Conservation (phyloP, 35 echinoderm and acorn worm species). For the Apostichopus parvimensis region DNA sequence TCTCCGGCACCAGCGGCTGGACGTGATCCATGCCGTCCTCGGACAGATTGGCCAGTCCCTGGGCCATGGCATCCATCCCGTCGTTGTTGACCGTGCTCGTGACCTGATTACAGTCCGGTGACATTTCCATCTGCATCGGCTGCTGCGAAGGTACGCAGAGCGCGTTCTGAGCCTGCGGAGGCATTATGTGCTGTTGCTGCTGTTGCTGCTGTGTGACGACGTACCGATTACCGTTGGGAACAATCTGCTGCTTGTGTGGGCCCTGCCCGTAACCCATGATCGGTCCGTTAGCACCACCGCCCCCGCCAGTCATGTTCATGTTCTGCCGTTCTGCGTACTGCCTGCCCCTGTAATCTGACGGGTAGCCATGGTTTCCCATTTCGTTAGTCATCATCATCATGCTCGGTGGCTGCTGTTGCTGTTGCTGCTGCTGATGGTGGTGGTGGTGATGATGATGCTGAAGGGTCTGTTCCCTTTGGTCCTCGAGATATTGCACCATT, state of each 20-base stretch:
- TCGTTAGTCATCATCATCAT: not conserved
- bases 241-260: slow-evolving; percentile 23
- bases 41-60: slow-evolving; percentile 76
- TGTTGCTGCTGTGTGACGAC: slow-evolving; percentile 33
- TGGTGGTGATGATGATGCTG: not conserved
- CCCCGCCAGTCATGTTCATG: slow-evolving; percentile 15
- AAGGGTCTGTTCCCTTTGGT: slow-evolving; percentile 62
- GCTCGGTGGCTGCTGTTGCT: not conserved
- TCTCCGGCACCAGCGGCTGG: slow-evolving; percentile 72
- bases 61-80: slow-evolving; percentile 75
- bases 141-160: slow-evolving; percentile 8
- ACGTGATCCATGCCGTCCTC: slow-evolving; percentile 89
- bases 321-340: not conserved
- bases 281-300: not conserved
- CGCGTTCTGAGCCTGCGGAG: not conserved
- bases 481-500: slow-evolving; percentile 65
- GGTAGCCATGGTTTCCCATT: slow-evolving; percentile 28
- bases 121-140: slow-evolving; percentile 85
- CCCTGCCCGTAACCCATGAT: not conserved
- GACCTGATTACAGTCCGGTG: slow-evolving; percentile 93
- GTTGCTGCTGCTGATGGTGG: not conserved
- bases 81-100: slow-evolving; percentile 78
- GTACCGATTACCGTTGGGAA: slow-evolving; percentile 15
- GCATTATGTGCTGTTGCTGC: slow-evolving; percentile 53
- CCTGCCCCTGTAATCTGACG: not conserved